phyloP scores from a whole-genome alignment of 2,888 invertebrate genomes.

The Lasioglossum lativentre region DNA sequence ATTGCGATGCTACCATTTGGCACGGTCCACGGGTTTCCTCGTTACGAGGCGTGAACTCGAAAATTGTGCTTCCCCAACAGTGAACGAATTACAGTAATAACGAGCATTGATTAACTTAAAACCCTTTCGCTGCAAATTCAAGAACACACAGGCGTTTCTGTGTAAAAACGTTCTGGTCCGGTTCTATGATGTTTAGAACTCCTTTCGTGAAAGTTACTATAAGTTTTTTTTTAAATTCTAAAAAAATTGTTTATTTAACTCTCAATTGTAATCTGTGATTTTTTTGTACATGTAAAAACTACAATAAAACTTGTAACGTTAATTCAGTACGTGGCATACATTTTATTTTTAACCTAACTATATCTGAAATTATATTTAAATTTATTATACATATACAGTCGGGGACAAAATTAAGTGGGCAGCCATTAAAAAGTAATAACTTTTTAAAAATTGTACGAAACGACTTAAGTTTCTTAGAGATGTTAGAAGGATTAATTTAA shows the following conservation, averaged over 20 bases:
- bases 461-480: too few relatives aligned
- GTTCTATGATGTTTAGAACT: slow-evolving; percentile 11
- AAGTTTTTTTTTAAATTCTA: neutral
- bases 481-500: too few relatives aligned
- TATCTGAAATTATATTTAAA: too few relatives aligned
- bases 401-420: too few relatives aligned
- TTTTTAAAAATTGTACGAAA: too few relatives aligned
- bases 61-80: slow-evolving; percentile 47
- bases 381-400: too few relatives aligned
- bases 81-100: slow-evolving; percentile 40
- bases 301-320: too few relatives aligned
- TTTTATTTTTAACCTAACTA: too few relatives aligned
- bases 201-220: neutral
- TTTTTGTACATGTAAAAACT: too few relatives aligned
- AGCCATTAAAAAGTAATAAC: too few relatives aligned
- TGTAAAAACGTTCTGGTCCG: neutral
- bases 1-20: slow-evolving; percentile 17
- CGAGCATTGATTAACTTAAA: slow-evolving; percentile 29
- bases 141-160: neutral
- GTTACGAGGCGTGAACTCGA: slow-evolving; percentile 46
- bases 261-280: neutral
- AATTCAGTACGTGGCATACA: too few relatives aligned
- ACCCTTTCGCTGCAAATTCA: slow-evolving; percentile 4
- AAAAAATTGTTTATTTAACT: neutral
- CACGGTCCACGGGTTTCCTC: slow-evolving; percentile 21